phyloP scores from a whole-genome alignment of 2,888 invertebrate genomes.

The Dryomyza anilis region DNA sequence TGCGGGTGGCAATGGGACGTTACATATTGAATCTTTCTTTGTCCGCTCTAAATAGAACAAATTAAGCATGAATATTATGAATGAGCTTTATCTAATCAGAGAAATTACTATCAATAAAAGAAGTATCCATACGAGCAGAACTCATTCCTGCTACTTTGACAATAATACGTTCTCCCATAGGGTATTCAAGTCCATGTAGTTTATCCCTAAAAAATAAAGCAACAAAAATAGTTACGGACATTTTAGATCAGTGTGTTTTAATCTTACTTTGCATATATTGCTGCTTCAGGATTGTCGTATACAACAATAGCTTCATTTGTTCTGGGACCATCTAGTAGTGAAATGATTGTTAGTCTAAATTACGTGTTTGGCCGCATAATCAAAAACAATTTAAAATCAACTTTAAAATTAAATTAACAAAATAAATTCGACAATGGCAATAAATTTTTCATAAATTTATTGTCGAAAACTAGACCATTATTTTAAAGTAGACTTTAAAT shows the following conservation, averaged over 20 bases:
- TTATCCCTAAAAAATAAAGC: slow-evolving; percentile 76
- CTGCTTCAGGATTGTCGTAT: slow-evolving; percentile 73
- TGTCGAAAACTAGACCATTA: too few species aligned
- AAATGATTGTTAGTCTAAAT: too few species aligned
- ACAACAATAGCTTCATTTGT: slow-evolving; percentile 69
- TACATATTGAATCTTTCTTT: slow-evolving; percentile 65
- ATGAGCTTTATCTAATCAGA: slow-evolving; percentile 15
- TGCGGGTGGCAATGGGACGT: slow-evolving; percentile 72
- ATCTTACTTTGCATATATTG: slow-evolving; percentile 64
- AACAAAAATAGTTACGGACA: too few species aligned
- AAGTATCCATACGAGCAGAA: slow-evolving; percentile 52
- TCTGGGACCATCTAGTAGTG: slow-evolving; percentile 58
- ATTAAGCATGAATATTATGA: background rate
- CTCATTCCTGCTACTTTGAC: slow-evolving; percentile 58
- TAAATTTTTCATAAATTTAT: background rate
- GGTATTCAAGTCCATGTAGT: slow-evolving; percentile 90
- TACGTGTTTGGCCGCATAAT: too few species aligned
- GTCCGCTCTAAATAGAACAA: slow-evolving; percentile 45
- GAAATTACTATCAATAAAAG: slow-evolving; percentile 58
- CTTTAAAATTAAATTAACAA: too few species aligned
- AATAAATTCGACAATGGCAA: slow-evolving; percentile 5
- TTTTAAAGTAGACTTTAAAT: too few species aligned
- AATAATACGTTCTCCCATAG: slow-evolving; percentile 81
- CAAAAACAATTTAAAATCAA: too few species aligned
- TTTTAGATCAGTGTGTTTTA: too few species aligned